phyloP scores from a whole-genome alignment of 2,113 vertebrate species.

The Mus spicilegus region DNA sequence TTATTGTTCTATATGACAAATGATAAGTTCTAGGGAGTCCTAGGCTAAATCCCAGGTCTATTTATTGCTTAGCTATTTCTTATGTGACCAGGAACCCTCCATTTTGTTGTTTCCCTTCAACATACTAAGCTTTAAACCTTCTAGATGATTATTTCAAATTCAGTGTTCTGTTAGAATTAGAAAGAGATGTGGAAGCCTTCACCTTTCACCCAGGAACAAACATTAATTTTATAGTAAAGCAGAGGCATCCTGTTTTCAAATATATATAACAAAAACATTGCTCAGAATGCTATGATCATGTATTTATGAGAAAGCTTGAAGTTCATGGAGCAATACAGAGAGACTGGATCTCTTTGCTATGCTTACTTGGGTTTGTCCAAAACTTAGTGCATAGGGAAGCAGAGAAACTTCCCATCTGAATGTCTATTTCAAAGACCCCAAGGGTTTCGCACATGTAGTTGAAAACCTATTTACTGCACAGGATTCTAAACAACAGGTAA shows the following conservation, averaged over 20 bases:
- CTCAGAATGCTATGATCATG: not conserved
- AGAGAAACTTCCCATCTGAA: not conserved
- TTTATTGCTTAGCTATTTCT: not conserved
- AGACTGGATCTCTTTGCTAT: not conserved
- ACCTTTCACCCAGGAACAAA: not conserved
- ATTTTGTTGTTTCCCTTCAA: not conserved
- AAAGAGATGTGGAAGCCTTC: constrained; percentile 26
- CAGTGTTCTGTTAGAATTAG: not conserved
- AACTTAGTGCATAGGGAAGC: not conserved
- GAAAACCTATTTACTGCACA: not conserved
- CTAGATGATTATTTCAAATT: not conserved
- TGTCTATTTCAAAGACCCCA: not conserved
- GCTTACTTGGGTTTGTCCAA: not conserved
- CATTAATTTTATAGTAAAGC: not conserved
- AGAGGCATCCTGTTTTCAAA: not conserved
- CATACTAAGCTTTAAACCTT: not conserved
- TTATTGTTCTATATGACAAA: not conserved
- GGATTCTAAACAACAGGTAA: not conserved
- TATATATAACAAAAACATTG: not conserved
- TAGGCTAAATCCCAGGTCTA: not conserved
- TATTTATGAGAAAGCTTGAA: not conserved
- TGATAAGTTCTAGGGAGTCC: not conserved
- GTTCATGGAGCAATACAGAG: not conserved
- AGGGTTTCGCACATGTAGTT: not conserved
- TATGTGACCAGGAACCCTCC: not conserved